phyloP scores from a whole-genome alignment of 2,797 vertebrate species.

The Avahi laniger region DNA sequence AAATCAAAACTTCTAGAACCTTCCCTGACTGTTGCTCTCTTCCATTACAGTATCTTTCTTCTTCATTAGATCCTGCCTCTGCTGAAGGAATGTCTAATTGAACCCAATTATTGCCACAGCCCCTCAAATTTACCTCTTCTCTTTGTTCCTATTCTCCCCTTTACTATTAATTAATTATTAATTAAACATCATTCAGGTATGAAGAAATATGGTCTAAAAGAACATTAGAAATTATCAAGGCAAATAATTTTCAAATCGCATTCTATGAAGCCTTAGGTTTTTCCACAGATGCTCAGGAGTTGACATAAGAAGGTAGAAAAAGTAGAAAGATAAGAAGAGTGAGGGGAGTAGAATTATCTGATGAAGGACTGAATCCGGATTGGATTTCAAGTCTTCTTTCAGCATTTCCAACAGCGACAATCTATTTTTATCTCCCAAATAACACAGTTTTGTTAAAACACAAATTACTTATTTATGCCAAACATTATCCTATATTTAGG shows the following conservation, averaged over 20 bases:
- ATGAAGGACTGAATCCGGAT: background rate
- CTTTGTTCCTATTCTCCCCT: background rate
- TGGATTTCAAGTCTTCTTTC: background rate
- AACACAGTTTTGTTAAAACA: background rate
- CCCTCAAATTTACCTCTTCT: background rate
- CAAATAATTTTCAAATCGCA: background rate
- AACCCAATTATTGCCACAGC: background rate
- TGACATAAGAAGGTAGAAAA: background rate
- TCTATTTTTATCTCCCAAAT: background rate
- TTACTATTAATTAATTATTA: background rate
- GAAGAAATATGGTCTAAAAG: background rate
- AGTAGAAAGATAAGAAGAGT: background rate
- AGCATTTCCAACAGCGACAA: background rate
- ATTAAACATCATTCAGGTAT: background rate
- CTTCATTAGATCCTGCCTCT: background rate
- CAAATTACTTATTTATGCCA: background rate
- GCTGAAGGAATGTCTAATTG: background rate
- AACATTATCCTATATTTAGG: background rate
- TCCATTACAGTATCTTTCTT: background rate
- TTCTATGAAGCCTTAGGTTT: background rate
- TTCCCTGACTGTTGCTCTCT: background rate
- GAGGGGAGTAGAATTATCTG: accelerated
- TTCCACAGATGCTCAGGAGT: background rate
- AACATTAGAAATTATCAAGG: background rate
- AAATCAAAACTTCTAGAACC: background rate